Evolutionary conservation across 2,113 vertebrate species (phyloP).

Genomic region (Thymallus thymallus): DNA sequence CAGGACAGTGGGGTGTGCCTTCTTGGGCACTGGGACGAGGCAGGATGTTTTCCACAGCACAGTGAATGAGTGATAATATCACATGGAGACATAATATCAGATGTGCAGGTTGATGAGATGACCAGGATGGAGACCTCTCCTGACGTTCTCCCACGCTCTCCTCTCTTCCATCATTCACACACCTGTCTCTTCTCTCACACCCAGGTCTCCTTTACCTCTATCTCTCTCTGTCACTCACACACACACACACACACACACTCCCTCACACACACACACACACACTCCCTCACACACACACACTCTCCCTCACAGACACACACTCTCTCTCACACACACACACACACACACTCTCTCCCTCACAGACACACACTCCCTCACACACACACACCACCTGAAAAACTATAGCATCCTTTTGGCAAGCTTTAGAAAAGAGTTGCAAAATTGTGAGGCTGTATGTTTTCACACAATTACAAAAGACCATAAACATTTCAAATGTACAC

Average conservation of each 20-base stretch:
- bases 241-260: conserved; percentile 17
- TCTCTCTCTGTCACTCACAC: neutral
- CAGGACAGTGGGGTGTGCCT: too few species aligned
- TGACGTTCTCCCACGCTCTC: conserved; percentile 48
- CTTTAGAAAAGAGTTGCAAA: too few species aligned
- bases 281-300: conserved; percentile 5
- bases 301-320: too few species aligned
- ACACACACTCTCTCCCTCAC: too few species aligned
- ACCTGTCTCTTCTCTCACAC: conserved; percentile 60
- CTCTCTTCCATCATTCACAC: conserved; percentile 38
- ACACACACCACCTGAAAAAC: conserved; percentile 3
- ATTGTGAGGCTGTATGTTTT: too few species aligned
- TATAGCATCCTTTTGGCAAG: too few species aligned
- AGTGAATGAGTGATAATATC: conserved; percentile 29
- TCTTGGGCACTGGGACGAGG: too few species aligned
- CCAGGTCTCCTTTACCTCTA: conserved; percentile 22
- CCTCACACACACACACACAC: neutral
- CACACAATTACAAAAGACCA: too few species aligned
- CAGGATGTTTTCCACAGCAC: too few species aligned
- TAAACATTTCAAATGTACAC: too few species aligned
- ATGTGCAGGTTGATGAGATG: conserved; percentile 15
- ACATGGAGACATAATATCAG: conserved; percentile 29
- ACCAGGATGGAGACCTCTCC: conserved; percentile 3
- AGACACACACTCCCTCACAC: neutral
- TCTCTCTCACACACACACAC: neutral